Percentiles rank a stretch among this genome's conserved stretches.
Conservation (phyloP, 1,140 invertebrate genomes). For the Apis florea region DNA sequence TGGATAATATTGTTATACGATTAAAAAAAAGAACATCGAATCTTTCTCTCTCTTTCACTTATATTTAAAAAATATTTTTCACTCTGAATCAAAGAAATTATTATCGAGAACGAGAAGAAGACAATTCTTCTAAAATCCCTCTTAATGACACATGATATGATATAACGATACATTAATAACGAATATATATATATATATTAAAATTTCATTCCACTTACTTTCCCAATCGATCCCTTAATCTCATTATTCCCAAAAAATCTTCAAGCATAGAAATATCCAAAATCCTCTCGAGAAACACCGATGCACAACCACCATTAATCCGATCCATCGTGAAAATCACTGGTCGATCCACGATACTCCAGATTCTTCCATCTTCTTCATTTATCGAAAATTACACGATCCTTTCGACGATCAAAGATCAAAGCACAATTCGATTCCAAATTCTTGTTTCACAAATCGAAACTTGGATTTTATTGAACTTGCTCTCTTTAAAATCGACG, state of each 20-base stretch:
- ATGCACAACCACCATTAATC: constrained; percentile 5
- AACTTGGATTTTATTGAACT: no score
- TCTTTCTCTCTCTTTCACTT: no score
- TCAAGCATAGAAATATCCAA: background rate
- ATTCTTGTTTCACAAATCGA: background rate
- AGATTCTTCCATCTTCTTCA: background rate
- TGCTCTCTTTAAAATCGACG: background rate
- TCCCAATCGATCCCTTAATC: background rate
- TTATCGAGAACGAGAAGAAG: no score
- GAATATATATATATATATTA: background rate
- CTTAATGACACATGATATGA: no score
- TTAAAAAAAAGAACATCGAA: no score
- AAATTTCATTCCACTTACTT: constrained; percentile 24
- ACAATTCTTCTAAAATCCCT: no score
- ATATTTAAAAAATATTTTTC: no score
- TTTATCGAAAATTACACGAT: background rate
- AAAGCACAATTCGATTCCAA: background rate
- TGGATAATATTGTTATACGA: no score
- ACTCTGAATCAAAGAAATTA: no score
- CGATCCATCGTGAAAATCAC: background rate
- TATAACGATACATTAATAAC: no score
- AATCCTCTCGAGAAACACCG: background rate
- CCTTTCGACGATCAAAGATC: background rate
- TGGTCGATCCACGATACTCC: background rate
- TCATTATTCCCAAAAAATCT: background rate